Base-by-base conservation (phyloP, 2,888 invertebrate species). In the Tetanocera ferruginea region DNA sequence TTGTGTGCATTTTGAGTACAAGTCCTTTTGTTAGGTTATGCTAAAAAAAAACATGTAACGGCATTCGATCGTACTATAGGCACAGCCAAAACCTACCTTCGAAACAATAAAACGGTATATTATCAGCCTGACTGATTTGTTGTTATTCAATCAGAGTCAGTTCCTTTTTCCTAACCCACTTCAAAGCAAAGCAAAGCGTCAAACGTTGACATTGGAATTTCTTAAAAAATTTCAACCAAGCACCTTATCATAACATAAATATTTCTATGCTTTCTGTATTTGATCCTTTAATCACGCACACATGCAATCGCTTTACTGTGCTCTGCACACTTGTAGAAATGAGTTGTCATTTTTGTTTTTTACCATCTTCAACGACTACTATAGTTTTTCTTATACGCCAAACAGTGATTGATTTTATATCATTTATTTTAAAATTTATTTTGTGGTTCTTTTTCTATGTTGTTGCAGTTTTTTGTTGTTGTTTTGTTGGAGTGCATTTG, bases 401-500 rank as follows among this genome's bases (percentile, higher is more conserved):
- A 17, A 17, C 19, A 19, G 43, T 69, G 49, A 51, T 69, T 69
- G 49, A 51, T 69, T 69, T 14, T 69, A 37, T 66, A 49, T 43
- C 25, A 64, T 64, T 64, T 64, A 64, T 28, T 69, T 69, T 51
- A 25, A 11, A 51, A 31, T 28, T 69, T 69, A 23, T 69, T 67
- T 67, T 67, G 67, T 69, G 69, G 49, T 37, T 67, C 37, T 55
- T 25, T 23, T 23, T 23, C 66, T 66, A 51, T 72, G 60, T 57
- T 72, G 37, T 72, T 72, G 37, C 43, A 51, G n/a, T 52, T 28
- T 31, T 62, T 75, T 74, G 64, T 49, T 23, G n/a, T 14, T 43
- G 34, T 60, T 19, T 66, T 66, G 57, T 73, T 49, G 23, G 72
- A 55, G 76, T 76, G 73, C 76, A 72, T 78, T 77, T 74, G 71